phyloP scores from a whole-genome alignment of 2,888 invertebrate species.

The Philhelius pedissequus region DNA sequence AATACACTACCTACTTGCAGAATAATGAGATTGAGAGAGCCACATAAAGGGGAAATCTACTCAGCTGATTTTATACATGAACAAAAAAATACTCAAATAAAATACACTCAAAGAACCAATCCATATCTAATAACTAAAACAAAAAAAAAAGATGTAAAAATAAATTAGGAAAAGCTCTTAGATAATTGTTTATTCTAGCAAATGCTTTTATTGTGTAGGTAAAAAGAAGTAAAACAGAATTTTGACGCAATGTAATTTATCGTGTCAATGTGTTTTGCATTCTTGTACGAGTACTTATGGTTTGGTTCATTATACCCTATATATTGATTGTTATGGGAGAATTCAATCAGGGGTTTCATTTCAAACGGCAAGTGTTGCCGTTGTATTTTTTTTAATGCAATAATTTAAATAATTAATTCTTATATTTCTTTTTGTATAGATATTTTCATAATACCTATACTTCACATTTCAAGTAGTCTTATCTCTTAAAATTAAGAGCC shows the following conservation, averaged over 20 bases:
- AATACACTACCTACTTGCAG: background rate
- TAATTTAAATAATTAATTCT: no score
- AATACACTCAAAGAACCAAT: conserved; percentile 14
- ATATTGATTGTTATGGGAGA: conserved; percentile 29
- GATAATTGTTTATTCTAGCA: background rate
- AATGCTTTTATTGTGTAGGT: conserved; percentile 2
- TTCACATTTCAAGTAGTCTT: conserved; percentile 32
- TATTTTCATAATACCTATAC: background rate
- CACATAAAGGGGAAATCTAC: conserved; percentile 14
- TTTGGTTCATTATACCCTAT: conserved; percentile 30
- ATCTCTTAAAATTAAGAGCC: conserved; percentile 8
- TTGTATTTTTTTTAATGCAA: background rate
- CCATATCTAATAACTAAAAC: background rate
- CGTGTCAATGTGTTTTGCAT: conserved; percentile 17
- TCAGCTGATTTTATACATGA: conserved; percentile 36
- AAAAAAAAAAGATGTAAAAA: conserved; percentile 13
- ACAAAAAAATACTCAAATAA: background rate
- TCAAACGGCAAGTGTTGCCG: conserved; percentile 38
- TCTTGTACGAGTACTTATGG: conserved; percentile 18
- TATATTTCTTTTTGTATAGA: background rate
- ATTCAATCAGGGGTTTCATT: conserved; percentile 8
- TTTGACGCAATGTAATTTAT: conserved; percentile 55
- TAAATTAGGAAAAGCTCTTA: conserved; percentile 25
- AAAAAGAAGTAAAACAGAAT: background rate
- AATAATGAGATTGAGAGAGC: conserved; percentile 25